These are phyloP conservation scores for Tapirus terrestris DNA, from an alignment of 2,113 vertebrate genomes.

Conservation along the genomic window DNA sequence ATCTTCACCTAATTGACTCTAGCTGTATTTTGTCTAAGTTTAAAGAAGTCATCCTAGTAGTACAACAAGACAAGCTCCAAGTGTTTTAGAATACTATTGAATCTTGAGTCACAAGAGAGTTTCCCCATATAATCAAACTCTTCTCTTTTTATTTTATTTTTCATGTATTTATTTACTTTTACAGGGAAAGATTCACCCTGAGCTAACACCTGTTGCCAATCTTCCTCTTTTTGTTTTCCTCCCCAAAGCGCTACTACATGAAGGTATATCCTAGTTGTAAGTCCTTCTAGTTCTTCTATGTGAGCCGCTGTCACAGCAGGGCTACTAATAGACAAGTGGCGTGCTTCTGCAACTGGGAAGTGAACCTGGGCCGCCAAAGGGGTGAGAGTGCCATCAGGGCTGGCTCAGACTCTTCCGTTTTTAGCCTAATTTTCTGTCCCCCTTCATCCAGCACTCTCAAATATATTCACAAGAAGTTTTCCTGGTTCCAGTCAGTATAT, in stretches of 20 bases:
- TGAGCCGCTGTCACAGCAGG: too few relatives aligned
- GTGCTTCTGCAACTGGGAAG: too few relatives aligned
- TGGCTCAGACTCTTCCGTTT: not conserved
- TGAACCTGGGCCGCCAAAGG: too few relatives aligned
- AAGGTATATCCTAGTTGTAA: too few relatives aligned
- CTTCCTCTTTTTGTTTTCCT: too few relatives aligned
- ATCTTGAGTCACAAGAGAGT: not conserved
- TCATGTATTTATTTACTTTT: too few relatives aligned
- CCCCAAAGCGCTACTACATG: too few relatives aligned
- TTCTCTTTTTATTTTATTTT: not conserved
- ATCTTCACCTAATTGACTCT: not conserved
- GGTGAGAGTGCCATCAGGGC: too few relatives aligned
- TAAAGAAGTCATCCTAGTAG: not conserved
- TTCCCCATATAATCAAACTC: not conserved
- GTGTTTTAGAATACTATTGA: not conserved
- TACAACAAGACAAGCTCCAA: not conserved
- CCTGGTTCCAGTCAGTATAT: not conserved
- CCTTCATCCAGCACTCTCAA: not conserved
- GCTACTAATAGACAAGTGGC: too few relatives aligned
- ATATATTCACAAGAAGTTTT: not conserved
- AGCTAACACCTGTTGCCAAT: too few relatives aligned
- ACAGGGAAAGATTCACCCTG: too few relatives aligned
- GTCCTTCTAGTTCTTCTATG: too few relatives aligned
- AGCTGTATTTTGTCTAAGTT: not conserved
- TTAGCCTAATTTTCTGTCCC: not conserved